These are phyloP conservation scores for Tyrannus savana DNA, from an alignment of 2,113 vertebrate genomes.

Conservation along the genomic window DNA sequence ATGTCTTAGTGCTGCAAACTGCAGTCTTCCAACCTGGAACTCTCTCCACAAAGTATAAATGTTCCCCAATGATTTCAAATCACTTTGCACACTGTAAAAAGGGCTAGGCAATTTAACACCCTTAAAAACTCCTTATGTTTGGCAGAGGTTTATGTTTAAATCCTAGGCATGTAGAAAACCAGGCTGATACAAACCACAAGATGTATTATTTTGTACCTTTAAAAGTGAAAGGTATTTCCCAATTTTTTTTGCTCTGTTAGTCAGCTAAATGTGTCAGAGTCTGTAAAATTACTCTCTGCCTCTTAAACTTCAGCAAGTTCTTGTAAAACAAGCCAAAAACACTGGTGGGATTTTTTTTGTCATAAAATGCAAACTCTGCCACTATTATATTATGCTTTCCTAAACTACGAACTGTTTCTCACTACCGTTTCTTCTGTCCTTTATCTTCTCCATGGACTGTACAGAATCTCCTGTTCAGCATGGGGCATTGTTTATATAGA, in stretches of 20 bases:
- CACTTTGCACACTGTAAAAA: constrained; percentile 24
- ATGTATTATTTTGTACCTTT: not conserved
- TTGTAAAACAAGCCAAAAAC: not conserved
- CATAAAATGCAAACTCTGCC: not conserved
- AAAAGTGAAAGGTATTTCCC: not conserved
- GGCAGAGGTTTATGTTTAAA: constrained; percentile 27
- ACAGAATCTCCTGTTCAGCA: not conserved
- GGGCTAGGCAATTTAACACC: constrained; percentile 29
- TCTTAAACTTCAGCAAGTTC: not conserved
- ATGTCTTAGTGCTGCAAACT: not conserved
- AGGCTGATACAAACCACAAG: not conserved
- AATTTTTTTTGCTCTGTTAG: not conserved
- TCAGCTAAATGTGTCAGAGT: not conserved
- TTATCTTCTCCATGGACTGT: not conserved
- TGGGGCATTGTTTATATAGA: not conserved
- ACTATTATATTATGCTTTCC: not conserved
- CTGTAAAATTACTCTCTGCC: not conserved
- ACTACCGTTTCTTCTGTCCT: not conserved
- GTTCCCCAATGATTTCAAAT: constrained; percentile 18
- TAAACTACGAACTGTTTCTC: not conserved
- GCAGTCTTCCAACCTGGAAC: not conserved
- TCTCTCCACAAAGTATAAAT: not conserved
- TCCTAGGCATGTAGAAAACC: not conserved
- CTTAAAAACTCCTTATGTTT: constrained; percentile 7
- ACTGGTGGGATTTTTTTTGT: not conserved